Conservation (phyloP, 2,888 invertebrate species). For the Operophtera brumata region DNA sequence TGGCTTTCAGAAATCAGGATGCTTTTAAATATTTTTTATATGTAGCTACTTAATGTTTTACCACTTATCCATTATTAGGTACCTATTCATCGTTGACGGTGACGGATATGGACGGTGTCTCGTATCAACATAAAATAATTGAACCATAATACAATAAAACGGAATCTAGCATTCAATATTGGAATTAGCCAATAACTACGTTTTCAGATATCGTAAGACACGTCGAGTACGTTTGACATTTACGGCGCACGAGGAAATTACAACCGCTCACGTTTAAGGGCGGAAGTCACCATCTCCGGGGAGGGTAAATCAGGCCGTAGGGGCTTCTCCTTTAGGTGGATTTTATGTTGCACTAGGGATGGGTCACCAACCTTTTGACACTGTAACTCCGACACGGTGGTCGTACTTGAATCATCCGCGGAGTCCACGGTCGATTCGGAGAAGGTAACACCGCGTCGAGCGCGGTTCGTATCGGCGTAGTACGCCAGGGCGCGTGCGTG, state of each 20-base stretch:
- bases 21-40: no score
- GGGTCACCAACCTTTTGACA: slow-evolving; percentile 80
- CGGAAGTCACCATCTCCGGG: slow-evolving; percentile 42
- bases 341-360: slow-evolving; percentile 55
- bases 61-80: no score
- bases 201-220: slow-evolving; percentile 20
- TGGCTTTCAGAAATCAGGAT: no score
- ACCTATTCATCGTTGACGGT: no score
- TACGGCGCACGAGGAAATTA: slow-evolving; percentile 59
- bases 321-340: slow-evolving; percentile 46
- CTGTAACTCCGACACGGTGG: slow-evolving; percentile 74
- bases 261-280: slow-evolving; percentile 38
- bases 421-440: slow-evolving; percentile 74
- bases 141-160: no score
- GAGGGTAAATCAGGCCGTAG: slow-evolving; percentile 43
- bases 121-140: no score
- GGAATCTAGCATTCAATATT: no score
- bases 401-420: slow-evolving; percentile 44
- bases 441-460: slow-evolving; percentile 75
- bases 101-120: no score
- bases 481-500: slow-evolving; percentile 74
- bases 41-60: no score
- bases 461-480: slow-evolving; percentile 70
- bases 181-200: neutral
- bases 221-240: slow-evolving; percentile 60